phyloP scores from a whole-genome alignment of 2,797 vertebrate species.

The Octomys mimax region DNA sequence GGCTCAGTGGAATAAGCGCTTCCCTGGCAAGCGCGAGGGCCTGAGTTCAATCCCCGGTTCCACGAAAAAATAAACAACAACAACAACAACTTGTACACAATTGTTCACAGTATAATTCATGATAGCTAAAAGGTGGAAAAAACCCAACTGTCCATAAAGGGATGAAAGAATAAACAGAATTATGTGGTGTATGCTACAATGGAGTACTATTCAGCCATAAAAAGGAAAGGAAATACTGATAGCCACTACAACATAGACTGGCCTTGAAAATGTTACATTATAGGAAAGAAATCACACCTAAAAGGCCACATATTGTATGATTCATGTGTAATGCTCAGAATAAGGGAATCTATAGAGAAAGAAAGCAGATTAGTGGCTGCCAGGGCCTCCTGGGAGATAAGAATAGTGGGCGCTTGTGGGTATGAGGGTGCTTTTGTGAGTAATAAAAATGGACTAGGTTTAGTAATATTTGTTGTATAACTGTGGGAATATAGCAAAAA shows the following conservation, averaged over 20 bases:
- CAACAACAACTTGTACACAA: neutral
- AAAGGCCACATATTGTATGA: neutral
- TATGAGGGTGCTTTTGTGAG: neutral
- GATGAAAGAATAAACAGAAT: conserved; percentile 30
- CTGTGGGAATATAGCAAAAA: conserved; percentile 14
- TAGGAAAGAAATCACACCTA: conserved; percentile 39
- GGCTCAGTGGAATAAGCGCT: too few species aligned
- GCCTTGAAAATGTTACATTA: neutral
- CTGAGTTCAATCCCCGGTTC: too few species aligned
- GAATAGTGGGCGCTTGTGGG: neutral
- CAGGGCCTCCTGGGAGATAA: neutral
- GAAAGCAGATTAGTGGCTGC: neutral
- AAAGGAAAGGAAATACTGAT: conserved; percentile 42
- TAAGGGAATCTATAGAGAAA: neutral
- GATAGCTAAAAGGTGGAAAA: neutral
- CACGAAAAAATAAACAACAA: too few species aligned
- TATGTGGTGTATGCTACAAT: neutral
- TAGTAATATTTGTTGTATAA: neutral
- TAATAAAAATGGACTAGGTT: conserved; percentile 21
- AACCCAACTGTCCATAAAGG: neutral
- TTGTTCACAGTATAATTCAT: neutral
- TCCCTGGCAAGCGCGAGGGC: too few species aligned
- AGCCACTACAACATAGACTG: neutral
- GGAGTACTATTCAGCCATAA: neutral
- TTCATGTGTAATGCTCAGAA: conserved; percentile 10